Conservation (phyloP, 2,113 vertebrate genomes). For the Mormyrus iriodes region DNA sequence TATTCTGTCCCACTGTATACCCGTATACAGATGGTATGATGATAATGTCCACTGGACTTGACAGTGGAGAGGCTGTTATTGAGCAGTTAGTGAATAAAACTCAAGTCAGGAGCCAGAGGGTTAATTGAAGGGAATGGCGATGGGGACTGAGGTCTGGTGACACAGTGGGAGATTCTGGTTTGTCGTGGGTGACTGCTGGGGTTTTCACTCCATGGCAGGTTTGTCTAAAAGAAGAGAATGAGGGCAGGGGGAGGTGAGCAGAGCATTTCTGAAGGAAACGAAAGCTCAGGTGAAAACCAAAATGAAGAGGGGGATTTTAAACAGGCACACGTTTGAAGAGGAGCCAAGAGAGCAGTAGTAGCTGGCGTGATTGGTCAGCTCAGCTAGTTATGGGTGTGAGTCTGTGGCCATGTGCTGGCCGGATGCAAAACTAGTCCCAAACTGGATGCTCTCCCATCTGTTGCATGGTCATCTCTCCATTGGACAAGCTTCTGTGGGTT, state of each 20-base stretch:
- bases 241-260: not conserved
- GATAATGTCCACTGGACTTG: not conserved
- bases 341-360: not conserved
- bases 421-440: not conserved
- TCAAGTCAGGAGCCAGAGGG: not conserved
- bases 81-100: not conserved
- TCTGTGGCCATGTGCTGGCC: not conserved
- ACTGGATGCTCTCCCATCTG: not conserved
- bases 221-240: not conserved
- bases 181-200: not conserved
- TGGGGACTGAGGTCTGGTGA: not conserved
- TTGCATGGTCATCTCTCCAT: not conserved
- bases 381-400: not conserved
- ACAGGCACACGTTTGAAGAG: not conserved
- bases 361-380: not conserved
- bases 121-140: not conserved
- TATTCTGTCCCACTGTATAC: not conserved
- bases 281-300: not conserved
- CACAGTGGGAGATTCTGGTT: not conserved
- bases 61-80: not conserved
- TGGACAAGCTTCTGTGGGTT: not conserved
- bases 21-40: not conserved
- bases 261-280: not conserved
- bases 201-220: not conserved
- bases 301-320: not conserved